These are phyloP conservation scores for Toxotes jaculatrix DNA, from an alignment of 2,113 vertebrate species.

Conservation along the genomic window DNA sequence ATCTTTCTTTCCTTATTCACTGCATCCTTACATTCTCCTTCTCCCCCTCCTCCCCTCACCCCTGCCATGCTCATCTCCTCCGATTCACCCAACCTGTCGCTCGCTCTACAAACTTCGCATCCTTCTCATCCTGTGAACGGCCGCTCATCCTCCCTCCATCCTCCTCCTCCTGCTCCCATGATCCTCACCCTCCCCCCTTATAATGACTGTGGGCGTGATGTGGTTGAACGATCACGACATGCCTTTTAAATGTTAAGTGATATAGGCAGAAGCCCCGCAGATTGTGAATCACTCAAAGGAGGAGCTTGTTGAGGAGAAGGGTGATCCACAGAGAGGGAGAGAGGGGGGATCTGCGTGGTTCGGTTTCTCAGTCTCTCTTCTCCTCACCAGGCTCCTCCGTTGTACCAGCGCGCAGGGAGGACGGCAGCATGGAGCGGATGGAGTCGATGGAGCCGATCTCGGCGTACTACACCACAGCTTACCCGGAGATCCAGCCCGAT, in stretches of 20 bases:
- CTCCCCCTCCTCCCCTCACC: neutral
- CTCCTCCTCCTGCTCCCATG: neutral
- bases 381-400: neutral
- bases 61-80: neutral
- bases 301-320: constrained; percentile 12
- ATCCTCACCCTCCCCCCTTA: neutral
- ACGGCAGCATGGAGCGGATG: constrained; percentile 68
- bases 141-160: neutral
- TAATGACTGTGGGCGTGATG: neutral
- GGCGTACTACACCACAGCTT: constrained; percentile 68
- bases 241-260: constrained; percentile 45
- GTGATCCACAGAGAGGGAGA: neutral
- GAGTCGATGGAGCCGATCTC: constrained; percentile 81
- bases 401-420: neutral
- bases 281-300: constrained; percentile 49
- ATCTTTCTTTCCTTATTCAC: neutral
- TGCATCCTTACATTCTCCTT: neutral
- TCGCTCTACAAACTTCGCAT: too few relatives aligned
- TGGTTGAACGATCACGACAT: constrained; percentile 46
- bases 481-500: constrained; percentile 78
- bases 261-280: constrained; percentile 18
- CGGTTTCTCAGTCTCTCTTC: neutral
- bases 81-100: neutral
- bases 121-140: neutral
- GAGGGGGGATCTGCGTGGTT: neutral